Percentiles rank a stretch among this genome's conserved stretches.
Evolutionary conservation across 2,797 vertebrate species (phyloP).

Genomic region (Diglossa cyanea): DNA sequence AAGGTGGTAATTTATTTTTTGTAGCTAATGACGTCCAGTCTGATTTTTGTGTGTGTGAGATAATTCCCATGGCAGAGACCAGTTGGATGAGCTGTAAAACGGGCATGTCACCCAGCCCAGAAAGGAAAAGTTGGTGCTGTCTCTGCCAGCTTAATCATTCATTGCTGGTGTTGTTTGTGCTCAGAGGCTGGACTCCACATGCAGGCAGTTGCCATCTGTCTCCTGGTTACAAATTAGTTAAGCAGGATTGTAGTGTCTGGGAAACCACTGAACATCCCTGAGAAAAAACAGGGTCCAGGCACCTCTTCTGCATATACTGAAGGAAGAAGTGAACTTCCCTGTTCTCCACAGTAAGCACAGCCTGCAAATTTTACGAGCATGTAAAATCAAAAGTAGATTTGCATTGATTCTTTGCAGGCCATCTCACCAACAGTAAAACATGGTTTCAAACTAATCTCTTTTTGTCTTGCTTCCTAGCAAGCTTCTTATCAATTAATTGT

Average conservation of each 20-base stretch:
- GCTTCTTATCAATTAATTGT: slow-evolving; percentile 46
- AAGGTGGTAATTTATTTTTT: not conserved
- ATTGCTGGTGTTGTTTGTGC: not conserved
- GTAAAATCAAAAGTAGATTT: not conserved
- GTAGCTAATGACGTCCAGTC: not conserved
- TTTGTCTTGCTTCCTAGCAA: slow-evolving; percentile 9
- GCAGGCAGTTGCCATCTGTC: slow-evolving; percentile 39
- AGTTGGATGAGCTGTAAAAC: not conserved
- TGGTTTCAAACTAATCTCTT: slow-evolving; percentile 33
- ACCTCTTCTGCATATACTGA: not conserved
- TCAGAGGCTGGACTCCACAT: not conserved
- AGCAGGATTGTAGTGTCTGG: slow-evolving; percentile 45
- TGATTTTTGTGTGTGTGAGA: not conserved
- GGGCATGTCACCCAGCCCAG: not conserved
- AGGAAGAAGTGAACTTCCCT: not conserved
- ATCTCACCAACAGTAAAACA: not conserved
- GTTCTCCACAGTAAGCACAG: not conserved
- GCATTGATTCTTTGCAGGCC: not conserved
- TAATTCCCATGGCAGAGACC: not conserved
- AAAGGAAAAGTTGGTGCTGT: slow-evolving; percentile 40
- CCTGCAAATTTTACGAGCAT: not conserved
- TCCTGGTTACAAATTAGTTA: slow-evolving; percentile 61
- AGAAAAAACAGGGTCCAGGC: not conserved
- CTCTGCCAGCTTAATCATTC: slow-evolving; percentile 24
- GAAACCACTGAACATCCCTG: slow-evolving; percentile 29